Evolutionary conservation across 2,888 invertebrate genomes (phyloP).

Genomic region (Habrosyne pyritoides): DNA sequence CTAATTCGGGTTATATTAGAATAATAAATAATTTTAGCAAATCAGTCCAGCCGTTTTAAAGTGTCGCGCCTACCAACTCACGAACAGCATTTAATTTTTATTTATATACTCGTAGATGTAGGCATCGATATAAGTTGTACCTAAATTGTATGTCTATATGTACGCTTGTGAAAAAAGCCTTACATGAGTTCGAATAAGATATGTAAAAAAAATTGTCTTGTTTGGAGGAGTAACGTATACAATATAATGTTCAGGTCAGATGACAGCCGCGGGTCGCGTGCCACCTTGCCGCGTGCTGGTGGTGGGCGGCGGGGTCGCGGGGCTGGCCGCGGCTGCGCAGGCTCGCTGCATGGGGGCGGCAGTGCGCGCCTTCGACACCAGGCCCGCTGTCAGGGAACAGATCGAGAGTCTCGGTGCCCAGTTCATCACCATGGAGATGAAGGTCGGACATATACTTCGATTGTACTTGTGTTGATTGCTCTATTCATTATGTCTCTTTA

Average conservation of each 20-base stretch:
- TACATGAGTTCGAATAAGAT: too few species aligned
- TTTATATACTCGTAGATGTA: too few species aligned
- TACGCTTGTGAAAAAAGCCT: too few species aligned
- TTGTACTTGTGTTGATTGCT: not conserved
- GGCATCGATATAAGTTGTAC: too few species aligned
- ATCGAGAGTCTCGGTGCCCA: constrained; percentile 95
- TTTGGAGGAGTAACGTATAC: not conserved
- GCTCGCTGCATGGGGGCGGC: constrained; percentile 95
- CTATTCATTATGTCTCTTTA: not conserved
- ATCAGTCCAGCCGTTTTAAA: too few species aligned
- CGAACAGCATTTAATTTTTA: too few species aligned
- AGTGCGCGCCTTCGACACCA: constrained; percentile 93
- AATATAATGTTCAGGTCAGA: constrained; percentile 85
- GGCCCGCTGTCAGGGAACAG: constrained; percentile 92
- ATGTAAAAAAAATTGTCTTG: too few species aligned
- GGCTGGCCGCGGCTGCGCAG: constrained; percentile 92
- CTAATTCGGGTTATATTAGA: too few species aligned
- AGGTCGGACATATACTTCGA: constrained; percentile 36
- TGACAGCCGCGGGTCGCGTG: constrained; percentile 94
- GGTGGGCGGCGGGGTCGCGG: constrained; percentile 95
- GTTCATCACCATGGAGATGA: constrained; percentile 90
- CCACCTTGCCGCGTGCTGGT: constrained; percentile 95
- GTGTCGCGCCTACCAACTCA: too few species aligned
- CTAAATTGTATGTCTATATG: too few species aligned
- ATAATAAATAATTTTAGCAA: too few species aligned